Conservation (phyloP, 2,113 vertebrate genomes). For the Sminthopsis crassicaudata region DNA sequence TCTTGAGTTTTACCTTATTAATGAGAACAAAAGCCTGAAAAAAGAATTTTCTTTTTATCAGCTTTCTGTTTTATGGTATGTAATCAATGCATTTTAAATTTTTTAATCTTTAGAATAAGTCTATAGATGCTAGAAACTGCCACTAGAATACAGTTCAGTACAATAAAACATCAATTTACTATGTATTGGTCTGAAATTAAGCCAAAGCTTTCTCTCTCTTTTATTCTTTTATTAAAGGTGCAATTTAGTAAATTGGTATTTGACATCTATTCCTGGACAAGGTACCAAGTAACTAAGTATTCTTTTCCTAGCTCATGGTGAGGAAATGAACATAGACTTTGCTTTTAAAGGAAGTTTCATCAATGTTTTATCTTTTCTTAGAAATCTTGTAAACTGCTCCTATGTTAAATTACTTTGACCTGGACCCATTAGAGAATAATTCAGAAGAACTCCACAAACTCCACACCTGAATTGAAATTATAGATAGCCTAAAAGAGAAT, state of each 20-base stretch:
- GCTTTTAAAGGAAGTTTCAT: not conserved
- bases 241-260: not conserved
- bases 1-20: not conserved
- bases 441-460: not conserved
- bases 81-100: not conserved
- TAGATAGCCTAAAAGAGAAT: not conserved
- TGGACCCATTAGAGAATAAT: not conserved
- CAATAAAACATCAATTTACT: not conserved
- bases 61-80: not conserved
- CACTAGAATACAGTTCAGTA: not conserved
- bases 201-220: not conserved
- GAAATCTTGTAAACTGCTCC: not conserved
- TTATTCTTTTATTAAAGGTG: not conserved
- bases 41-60: not conserved
- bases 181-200: not conserved
- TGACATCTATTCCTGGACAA: not conserved
- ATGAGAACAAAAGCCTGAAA: not conserved
- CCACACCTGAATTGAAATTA: not conserved
- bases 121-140: not conserved
- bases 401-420: not conserved
- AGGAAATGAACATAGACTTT: not conserved
- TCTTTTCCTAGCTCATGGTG: not conserved
- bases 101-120: not conserved
- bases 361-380: not conserved
- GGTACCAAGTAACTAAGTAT: not conserved